Evolutionary conservation across 2,797 vertebrate genomes (phyloP).

Genomic region (Phataginus tricuspis): DNA sequence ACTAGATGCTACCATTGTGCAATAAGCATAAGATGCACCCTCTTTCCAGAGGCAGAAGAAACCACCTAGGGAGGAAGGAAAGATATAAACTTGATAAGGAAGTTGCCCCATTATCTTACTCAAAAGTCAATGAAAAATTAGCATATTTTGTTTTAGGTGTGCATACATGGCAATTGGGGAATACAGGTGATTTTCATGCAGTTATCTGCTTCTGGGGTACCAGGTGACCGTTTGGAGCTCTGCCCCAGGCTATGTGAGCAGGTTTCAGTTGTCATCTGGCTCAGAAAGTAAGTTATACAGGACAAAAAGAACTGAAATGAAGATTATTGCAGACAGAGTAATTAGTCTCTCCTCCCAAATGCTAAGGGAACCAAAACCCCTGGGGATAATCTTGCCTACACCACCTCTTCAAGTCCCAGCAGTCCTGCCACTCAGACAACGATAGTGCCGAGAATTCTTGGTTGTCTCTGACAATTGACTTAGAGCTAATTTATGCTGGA

Average conservation of each 20-base stretch:
- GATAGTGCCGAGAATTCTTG: background rate
- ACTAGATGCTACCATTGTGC: background rate
- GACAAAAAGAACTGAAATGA: constrained; percentile 5
- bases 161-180: background rate
- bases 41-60: background rate
- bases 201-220: background rate
- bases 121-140: background rate
- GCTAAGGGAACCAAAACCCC: background rate
- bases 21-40: background rate
- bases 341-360: background rate
- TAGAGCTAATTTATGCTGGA: background rate
- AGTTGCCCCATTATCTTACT: background rate
- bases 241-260: background rate
- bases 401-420: background rate
- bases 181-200: background rate
- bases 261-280: background rate
- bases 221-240: background rate
- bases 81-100: background rate
- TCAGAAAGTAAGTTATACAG: background rate
- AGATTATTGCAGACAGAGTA: background rate
- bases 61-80: background rate
- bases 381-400: background rate
- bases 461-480: background rate
- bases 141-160: background rate
- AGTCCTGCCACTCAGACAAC: background rate